Conservation (phyloP, 2,797 vertebrate species). For the Streptopelia turtur region DNA sequence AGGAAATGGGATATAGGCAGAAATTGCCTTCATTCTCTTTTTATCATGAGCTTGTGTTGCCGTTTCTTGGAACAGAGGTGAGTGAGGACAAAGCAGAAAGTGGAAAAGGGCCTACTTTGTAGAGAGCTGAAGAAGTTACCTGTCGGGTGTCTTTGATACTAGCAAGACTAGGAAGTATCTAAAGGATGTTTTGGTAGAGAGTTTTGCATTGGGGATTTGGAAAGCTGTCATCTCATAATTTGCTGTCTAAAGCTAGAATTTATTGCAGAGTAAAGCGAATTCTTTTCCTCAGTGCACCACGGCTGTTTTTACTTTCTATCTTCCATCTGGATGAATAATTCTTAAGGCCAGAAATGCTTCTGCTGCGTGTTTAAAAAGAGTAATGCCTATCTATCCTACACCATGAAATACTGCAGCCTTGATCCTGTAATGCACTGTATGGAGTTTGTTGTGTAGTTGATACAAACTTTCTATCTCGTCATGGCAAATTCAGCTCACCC, state of each 20-base stretch:
- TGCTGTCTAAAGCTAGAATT: neutral
- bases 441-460: neutral
- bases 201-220: neutral
- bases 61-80: neutral
- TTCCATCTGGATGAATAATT: neutral
- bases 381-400: neutral
- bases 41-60: neutral
- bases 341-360: neutral
- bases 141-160: neutral
- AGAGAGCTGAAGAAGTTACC: neutral
- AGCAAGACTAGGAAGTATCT: neutral
- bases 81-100: neutral
- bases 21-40: neutral
- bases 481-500: neutral
- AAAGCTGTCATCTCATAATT: neutral
- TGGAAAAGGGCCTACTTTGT: neutral
- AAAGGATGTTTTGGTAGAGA: neutral
- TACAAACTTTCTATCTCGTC: neutral
- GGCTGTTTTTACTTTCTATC: neutral
- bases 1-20: neutral
- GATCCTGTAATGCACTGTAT: neutral
- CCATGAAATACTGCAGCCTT: neutral
- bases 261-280: neutral
- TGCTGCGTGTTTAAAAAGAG: neutral
- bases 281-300: neutral